Evolutionary conservation across 2,797 vertebrate species (phyloP).

Genomic region (Salarias fasciatus): DNA sequence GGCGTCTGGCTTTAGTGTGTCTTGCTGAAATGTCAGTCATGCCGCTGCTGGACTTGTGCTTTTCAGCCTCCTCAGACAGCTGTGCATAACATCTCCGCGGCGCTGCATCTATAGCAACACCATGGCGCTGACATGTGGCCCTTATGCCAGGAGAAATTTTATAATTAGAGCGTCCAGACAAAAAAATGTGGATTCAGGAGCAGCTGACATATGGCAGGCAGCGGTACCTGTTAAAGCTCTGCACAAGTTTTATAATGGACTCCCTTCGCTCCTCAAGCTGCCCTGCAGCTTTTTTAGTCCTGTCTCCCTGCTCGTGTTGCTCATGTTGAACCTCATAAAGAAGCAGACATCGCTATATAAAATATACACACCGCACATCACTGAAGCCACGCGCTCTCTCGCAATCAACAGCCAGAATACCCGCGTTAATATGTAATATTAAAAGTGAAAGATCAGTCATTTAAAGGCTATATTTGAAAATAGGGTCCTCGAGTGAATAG

Average conservation of each 20-base stretch:
- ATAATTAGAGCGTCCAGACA: slow-evolving; percentile 78
- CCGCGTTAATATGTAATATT: slow-evolving; percentile 19
- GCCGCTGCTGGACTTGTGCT: slow-evolving; percentile 26
- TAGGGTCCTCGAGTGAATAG: slow-evolving; percentile 25
- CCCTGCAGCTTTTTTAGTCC: slow-evolving; percentile 64
- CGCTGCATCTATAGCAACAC: slow-evolving; percentile 62
- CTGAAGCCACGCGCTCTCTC: slow-evolving; percentile 5
- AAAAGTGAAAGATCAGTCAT: slow-evolving; percentile 30
- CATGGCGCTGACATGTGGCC: slow-evolving; percentile 68
- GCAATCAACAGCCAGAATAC: slow-evolving; percentile 32
- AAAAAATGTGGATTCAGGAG: slow-evolving; percentile 70
- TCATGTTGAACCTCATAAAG: slow-evolving; percentile 42
- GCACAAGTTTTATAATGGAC: slow-evolving; percentile 68
- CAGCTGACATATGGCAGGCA: slow-evolving; percentile 69
- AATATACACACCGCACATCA: slow-evolving; percentile 8
- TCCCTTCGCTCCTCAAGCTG: slow-evolving; percentile 67
- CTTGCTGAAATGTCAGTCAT: slow-evolving; percentile 62
- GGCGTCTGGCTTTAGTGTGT: slow-evolving; percentile 43
- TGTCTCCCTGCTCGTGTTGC: slow-evolving; percentile 46
- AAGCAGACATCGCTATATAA: slow-evolving; percentile 23
- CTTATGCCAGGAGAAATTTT: slow-evolving; percentile 70
- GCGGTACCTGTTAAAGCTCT: slow-evolving; percentile 76
- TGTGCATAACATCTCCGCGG: slow-evolving; percentile 37
- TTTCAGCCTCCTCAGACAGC: slow-evolving; percentile 43
- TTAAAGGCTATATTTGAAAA: slow-evolving; percentile 48